These are phyloP conservation scores for Formica selysi DNA, from an alignment of 1,140 invertebrate genomes.

Conservation along the genomic window DNA sequence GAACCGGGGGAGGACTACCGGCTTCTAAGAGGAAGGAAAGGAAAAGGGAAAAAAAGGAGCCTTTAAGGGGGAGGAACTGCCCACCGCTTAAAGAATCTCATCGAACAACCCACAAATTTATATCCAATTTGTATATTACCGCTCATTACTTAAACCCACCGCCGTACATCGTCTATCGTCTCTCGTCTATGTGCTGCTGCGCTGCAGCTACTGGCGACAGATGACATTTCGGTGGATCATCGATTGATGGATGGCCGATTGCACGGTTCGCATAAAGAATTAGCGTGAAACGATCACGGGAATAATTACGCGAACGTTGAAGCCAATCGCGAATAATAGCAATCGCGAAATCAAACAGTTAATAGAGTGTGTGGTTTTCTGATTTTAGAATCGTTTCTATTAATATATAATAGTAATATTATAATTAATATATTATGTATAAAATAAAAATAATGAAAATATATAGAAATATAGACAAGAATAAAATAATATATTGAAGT, in stretches of 20 bases:
- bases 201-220: not conserved
- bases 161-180: conserved; percentile 67
- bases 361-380: not conserved
- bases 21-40: conserved; percentile 61
- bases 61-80: conserved; percentile 68
- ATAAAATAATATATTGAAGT: not conserved
- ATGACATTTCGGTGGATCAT: conserved; percentile 35
- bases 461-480: not conserved
- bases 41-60: conserved; percentile 62
- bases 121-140: conserved; percentile 78
- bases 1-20: conserved; percentile 67
- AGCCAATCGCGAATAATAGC: not conserved
- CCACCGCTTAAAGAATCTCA: conserved; percentile 78
- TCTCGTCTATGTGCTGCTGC: conserved; percentile 58
- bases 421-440: not conserved
- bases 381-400: not conserved
- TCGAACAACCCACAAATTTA: conserved; percentile 77
- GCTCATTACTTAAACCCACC: conserved; percentile 76
- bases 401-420: not conserved
- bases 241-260: conserved; percentile 12
- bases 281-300: not conserved
- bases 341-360: not conserved
- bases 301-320: conserved; percentile 9
- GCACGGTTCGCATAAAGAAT: conserved; percentile 15
- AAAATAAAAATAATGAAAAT: not conserved